Conservation (phyloP, 1,140 invertebrate species). For the Drosophila leontia region DNA sequence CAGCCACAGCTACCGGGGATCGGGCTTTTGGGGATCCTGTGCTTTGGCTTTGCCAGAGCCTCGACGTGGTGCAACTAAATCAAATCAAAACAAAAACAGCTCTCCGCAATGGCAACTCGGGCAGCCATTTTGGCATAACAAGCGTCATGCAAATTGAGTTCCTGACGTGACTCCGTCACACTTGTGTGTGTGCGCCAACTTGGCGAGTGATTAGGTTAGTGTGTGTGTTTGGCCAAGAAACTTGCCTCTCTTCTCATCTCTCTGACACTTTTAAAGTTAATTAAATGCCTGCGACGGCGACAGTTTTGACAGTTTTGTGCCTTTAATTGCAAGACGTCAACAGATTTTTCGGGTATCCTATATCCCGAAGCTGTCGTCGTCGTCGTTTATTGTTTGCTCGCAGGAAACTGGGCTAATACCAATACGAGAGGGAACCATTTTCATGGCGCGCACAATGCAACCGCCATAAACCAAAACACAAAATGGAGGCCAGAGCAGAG, state of each 20-base stretch:
- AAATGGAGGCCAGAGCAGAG: conserved; percentile 27
- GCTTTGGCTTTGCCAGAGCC: conserved; percentile 4
- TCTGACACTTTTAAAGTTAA: conserved; percentile 68
- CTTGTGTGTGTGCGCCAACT: conserved; percentile 20
- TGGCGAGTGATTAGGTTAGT: conserved; percentile 60
- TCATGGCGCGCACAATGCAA: conserved; percentile 30
- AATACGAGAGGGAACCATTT: conserved; percentile 21
- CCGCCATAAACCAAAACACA: conserved; percentile 51
- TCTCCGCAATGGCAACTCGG: conserved; percentile 24
- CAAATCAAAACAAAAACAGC: conserved; percentile 74
- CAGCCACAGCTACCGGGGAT: conserved; percentile 3
- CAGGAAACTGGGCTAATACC: conserved; percentile 13
- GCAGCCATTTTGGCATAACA: conserved; percentile 49
- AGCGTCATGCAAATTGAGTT: conserved; percentile 65
- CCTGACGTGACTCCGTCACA: conserved; percentile 33
- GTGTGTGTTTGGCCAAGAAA: conserved; percentile 28
- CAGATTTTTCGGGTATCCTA: conserved; percentile 8
- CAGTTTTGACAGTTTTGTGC: conserved; percentile 65
- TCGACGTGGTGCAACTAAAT: conserved; percentile 62
- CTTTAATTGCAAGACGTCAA: conserved; percentile 61
- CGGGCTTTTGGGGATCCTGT: neutral
- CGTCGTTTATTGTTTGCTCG: neutral
- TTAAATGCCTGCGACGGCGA: conserved; percentile 52
- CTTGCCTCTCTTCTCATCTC: conserved; percentile 1
- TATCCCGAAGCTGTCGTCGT: neutral